Evolutionary conservation across 1,140 invertebrate species (phyloP).

Genomic region (Dendrolimus kikuchii): DNA sequence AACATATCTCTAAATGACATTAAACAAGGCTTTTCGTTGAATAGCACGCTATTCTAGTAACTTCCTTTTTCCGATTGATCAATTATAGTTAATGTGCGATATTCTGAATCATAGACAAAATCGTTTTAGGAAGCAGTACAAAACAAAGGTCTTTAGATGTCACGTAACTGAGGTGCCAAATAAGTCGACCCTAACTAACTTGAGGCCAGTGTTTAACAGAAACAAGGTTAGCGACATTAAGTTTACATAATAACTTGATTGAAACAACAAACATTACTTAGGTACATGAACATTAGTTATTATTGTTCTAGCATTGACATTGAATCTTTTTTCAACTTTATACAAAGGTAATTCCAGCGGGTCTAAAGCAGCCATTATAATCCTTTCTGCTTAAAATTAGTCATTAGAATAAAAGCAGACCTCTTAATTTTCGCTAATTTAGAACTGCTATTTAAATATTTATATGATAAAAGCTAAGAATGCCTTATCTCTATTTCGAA

Average conservation of each 20-base stretch:
- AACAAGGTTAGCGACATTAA: conserved; percentile 36
- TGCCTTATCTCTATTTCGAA: no score
- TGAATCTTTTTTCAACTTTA: conserved; percentile 18
- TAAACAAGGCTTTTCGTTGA: not conserved
- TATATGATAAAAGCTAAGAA: no score
- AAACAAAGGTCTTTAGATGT: conserved; percentile 9
- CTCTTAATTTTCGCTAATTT: no score
- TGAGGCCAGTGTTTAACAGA: conserved; percentile 33
- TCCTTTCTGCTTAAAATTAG: no score
- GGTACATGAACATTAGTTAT: conserved; percentile 3
- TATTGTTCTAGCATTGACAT: conserved; percentile 40
- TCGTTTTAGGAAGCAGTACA: conserved; percentile 11
- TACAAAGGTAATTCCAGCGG: no score
- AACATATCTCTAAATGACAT: not conserved
- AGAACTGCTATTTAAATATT: no score
- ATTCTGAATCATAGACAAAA: conserved; percentile 7
- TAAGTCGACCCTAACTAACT: conserved; percentile 32
- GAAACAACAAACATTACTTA: conserved; percentile 1
- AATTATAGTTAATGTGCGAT: conserved; percentile 7
- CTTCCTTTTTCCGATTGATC: conserved; percentile 3
- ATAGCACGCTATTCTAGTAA: not conserved
- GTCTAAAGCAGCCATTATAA: no score
- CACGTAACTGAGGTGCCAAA: conserved; percentile 22
- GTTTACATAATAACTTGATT: conserved; percentile 47
- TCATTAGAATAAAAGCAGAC: no score